A percentile compares a stretch with the other conserved stretches of the same genome.
Evolutionary conservation across 2,113 vertebrate genomes (phyloP).

Genomic region (Gasterosteus nipponicus): DNA sequence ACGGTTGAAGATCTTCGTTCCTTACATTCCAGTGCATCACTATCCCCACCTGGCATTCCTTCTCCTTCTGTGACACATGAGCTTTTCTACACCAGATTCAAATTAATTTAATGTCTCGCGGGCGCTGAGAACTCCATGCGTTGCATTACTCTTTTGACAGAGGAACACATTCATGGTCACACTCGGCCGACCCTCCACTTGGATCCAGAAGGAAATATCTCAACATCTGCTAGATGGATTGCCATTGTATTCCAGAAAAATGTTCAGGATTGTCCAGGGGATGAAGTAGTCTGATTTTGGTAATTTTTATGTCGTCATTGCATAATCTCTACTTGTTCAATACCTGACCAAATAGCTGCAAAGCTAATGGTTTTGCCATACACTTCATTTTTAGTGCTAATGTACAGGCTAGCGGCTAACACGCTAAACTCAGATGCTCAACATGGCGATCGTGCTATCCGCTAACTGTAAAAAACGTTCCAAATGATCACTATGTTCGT

Average conservation of each 20-base stretch:
- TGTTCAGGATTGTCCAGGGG: background rate
- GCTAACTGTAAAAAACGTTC: background rate
- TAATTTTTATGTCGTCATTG: background rate
- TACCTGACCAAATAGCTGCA: background rate
- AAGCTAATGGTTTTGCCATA: background rate
- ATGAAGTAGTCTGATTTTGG: background rate
- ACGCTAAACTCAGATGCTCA: background rate
- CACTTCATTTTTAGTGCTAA: background rate
- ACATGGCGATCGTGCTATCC: background rate
- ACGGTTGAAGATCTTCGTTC: background rate
- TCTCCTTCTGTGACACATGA: background rate
- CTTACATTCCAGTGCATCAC: background rate
- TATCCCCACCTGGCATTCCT: conserved; percentile 5
- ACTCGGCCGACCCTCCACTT: conserved; percentile 1
- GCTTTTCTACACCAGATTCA: background rate
- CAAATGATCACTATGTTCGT: background rate
- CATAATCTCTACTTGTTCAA: background rate
- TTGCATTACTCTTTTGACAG: conserved; percentile 14
- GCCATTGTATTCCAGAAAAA: background rate
- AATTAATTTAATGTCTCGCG: conserved; percentile 17
- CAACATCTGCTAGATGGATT: background rate
- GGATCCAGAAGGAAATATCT: conserved; percentile 2
- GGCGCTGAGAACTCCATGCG: conserved; percentile 32
- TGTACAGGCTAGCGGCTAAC: background rate
- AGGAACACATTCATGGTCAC: conserved; percentile 8